Base-by-base conservation (phyloP, 1,140 invertebrate genomes). In the Drosophila ogumai region DNA sequence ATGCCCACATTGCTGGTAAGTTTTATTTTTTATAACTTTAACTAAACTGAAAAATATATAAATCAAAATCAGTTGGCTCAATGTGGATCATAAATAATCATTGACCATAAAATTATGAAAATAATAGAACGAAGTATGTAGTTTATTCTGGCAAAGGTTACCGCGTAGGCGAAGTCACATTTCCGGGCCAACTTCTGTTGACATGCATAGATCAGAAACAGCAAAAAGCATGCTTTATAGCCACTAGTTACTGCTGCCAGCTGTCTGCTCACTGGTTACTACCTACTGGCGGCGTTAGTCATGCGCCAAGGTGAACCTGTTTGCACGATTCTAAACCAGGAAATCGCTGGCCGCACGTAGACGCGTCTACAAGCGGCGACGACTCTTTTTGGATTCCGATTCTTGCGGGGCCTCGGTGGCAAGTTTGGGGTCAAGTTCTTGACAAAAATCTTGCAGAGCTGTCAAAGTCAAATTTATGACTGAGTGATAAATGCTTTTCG, bases 1-100 rank as follows among this genome's bases (percentile, higher is more conserved):
- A 95, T 94, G 93, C 94, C 94, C 56, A 96, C 97, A 81, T 94
- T 92, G 78, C 66, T 92, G 91, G 91, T 92, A 56, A 92, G 91
- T 92, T 38, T 44, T 22, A 22, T 1, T 2, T 22, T 43, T 1
- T 2, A 38, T n/a, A 47, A 19, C 49, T 7, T 22, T 36, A 38
- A 13, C 36, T 15, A 15, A 38, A 6, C 4, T 38, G 2, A 15
- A 15, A 6, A 6, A 13, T 12, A 36, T 12, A 36, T 36, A 32
- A 32, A 32, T 36, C 34, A 19, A 41, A 22, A 17, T 41, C 12
- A 13, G 17, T 22, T 28, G 6, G 6, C 25, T 28, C 25, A 6
- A 6, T 28, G 58, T 9, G 7, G n/a, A 38, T 64, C 55, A 60
- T 64, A 60, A 64, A 60, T 43, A 44, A 44, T 40, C 12, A 66